Base-by-base conservation (phyloP, 2,797 vertebrate species). In the Pelobates cultripes region DNA sequence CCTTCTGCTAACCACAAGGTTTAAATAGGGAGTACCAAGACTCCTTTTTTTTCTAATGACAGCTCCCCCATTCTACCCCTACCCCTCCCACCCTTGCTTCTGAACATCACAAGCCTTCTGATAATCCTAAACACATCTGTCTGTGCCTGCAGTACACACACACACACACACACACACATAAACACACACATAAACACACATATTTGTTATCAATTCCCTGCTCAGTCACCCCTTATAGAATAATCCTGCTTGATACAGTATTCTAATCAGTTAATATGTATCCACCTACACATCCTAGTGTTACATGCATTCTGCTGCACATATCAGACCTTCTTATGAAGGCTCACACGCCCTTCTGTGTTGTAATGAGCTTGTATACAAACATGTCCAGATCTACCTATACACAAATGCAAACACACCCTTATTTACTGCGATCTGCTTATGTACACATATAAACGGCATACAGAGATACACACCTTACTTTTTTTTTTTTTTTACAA, bases 91-190 rank as follows among this genome's bases (percentile, higher is more conserved):
- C 63, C 76, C 71, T 55, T 15, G 40, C 72, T 77, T 55, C 51
- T 60, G 74, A 57, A 77, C 70, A 73, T 60, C 51, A 57, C 69
- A 73, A 77, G 75, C 80, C 47, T 40, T 77, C 80, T 73, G 75
- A 73, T 82, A 75, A 83, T 78, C 81, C 81, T 69, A 71, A 41
- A 75, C 81, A 83, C 76, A 83, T 78, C 71, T 83, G 76, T 51
- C 76, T 83, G 53, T 28, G 70, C 47, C 75, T 64, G 81, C 76
- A 71, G 57, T 44, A 44, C 40, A 51, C 66, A 57, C 70, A 77
- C 57, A 71, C 47, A 51, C 47, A 47, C 5, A 2, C 45, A 47
- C 45, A 47, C 45, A 47, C 45, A 47, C 45, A 47, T 2, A 47
- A 0, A 5, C 45, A 47, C 45, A 47, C 45, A 47, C 45, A 47